Evolutionary conservation across 2,888 invertebrate genomes (phyloP).

Genomic region (Pseudeuparius sepicola): DNA sequence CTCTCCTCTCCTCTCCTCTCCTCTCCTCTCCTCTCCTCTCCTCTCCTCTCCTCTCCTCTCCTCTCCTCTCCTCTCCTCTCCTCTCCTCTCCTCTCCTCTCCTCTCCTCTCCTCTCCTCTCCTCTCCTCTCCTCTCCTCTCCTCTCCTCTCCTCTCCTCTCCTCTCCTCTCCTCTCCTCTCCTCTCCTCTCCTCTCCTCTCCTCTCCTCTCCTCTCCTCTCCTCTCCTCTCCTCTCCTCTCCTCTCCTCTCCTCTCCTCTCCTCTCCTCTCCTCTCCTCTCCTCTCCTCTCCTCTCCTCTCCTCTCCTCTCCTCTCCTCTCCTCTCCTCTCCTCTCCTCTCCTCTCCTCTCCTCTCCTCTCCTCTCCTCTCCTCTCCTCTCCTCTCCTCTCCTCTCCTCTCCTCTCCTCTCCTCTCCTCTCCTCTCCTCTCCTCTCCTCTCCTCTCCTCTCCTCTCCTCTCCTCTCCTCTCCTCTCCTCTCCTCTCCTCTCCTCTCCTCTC

Average conservation of each 20-base stretch:
- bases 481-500: neutral
- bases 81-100: slow-evolving; percentile 1
- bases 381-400: neutral
- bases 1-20: neutral
- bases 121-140: neutral
- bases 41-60: slow-evolving; percentile 2
- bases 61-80: slow-evolving; percentile 5
- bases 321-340: neutral
- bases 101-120: slow-evolving; percentile 3
- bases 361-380: neutral
- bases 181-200: neutral
- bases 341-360: neutral
- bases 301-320: no score
- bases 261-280: slow-evolving; percentile 2
- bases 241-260: neutral
- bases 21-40: slow-evolving; percentile 5
- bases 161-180: slow-evolving; percentile 4
- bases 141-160: slow-evolving; percentile 3
- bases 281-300: neutral
- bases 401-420: neutral
- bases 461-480: neutral
- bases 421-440: neutral
- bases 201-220: neutral
- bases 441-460: neutral
- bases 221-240: slow-evolving; percentile 3